Conservation (phyloP, 1,140 invertebrate species). For the Hormaphis cornu region DNA sequence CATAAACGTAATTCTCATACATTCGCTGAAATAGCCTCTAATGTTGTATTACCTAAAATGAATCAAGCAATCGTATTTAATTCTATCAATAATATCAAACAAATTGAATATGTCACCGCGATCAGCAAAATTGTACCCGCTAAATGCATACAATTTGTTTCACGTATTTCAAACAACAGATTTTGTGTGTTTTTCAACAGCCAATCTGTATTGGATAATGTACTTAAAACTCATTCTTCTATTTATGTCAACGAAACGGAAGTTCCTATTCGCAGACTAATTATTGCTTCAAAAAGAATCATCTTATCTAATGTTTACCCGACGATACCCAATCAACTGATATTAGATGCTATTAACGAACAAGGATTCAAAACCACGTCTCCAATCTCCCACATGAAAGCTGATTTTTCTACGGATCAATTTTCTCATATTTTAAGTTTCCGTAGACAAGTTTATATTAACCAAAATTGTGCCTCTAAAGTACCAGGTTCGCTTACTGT, state of each 20-base stretch:
- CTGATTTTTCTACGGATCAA: background rate
- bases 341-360: background rate
- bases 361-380: background rate
- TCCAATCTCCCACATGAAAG: background rate
- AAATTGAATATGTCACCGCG: background rate
- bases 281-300: background rate
- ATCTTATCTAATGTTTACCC: no score
- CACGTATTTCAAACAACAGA: no score
- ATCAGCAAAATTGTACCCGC: background rate
- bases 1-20: background rate
- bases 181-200: background rate
- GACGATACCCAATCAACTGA: background rate
- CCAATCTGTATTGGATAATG: background rate
- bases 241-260: background rate
- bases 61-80: background rate
- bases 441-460: background rate
- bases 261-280: background rate
- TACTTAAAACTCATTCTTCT: background rate
- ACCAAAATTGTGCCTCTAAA: background rate
- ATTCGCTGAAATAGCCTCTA: background rate
- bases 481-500: background rate
- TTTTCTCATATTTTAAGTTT: background rate
- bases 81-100: background rate
- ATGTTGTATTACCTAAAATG: background rate
- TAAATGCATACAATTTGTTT: background rate